These are phyloP conservation scores for Ylistrum balloti DNA, from an alignment of 1,140 invertebrate species.

Conservation along the genomic window DNA sequence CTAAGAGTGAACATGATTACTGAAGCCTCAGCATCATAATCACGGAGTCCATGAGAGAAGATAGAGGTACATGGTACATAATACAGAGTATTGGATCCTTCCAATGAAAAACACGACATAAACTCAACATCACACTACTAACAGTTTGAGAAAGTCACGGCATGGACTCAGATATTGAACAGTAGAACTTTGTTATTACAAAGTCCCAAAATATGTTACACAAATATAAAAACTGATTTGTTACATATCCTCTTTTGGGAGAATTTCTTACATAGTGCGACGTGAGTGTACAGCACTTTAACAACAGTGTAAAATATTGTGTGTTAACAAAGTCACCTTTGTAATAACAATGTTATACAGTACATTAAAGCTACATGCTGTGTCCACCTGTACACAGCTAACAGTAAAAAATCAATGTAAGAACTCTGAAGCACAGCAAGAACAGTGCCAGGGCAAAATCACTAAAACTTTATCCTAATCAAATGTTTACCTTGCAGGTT, in stretches of 20 bases:
- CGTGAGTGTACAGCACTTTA: too few relatives aligned
- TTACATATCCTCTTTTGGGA: too few relatives aligned
- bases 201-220: too few relatives aligned
- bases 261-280: too few relatives aligned
- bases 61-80: neutral
- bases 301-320: too few relatives aligned
- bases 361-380: neutral
- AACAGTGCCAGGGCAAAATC: neutral
- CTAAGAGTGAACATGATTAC: neutral
- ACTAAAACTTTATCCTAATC: neutral
- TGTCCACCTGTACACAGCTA: constrained; percentile 2
- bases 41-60: neutral
- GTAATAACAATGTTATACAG: neutral
- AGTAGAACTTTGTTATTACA: neutral
- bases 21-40: too few relatives aligned
- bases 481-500: neutral
- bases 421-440: too few relatives aligned
- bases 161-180: too few relatives aligned
- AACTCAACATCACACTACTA: too few relatives aligned
- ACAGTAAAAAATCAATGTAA: neutral
- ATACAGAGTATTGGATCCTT: neutral
- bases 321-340: too few relatives aligned
- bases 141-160: too few relatives aligned
- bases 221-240: too few relatives aligned
- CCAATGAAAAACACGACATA: neutral